Evolutionary conservation across 1,140 invertebrate species (phyloP), one percentile per base, ranked within the genome.

Genomic region (Cyrtorhinus lividipennis): DNA sequence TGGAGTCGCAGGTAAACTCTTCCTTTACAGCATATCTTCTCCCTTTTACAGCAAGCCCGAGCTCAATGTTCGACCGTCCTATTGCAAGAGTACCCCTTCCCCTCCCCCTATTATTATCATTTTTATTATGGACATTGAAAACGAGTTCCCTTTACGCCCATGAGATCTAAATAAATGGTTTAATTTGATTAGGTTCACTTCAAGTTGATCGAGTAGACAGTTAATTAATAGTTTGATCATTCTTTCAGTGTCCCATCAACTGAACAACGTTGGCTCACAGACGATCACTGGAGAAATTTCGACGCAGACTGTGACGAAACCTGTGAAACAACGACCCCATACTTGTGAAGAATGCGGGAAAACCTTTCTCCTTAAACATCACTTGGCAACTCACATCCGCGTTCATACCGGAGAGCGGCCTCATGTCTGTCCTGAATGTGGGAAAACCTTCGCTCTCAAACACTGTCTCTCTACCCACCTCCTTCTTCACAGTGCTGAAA

Each of bases 401-500:
- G 85, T 87, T 0, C 86, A 88, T 73, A 86, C 85, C 46, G 86
- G 87, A 60, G 87, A 90, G 73, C 80, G 85, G 67, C 90, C 85
- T 63, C 89, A 85, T 71, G 85, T 85, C 26, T 92, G 88, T 73
- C 79, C 83, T 26, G 85, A 90, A 70, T 92, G 90, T 73, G 87
- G 87, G 46, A 91, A 91, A 70, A 86, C 83, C 63, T 92, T 92
- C 74, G 87, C 87, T 24, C 80, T 88, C 69, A 89, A 88, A 73
- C 86, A 88, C 71, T 88, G 86, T 73, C 77, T 90, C 57, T 87
- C 66, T 48, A 90, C 87, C 12, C 88, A 91, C 74, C 73, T 88
- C 30, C 71, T 88, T 63, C 75, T 89, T 44, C 88, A 91, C 72
- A 88, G 85, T 26, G 84, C 86, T 2, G 85, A 89, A 61, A 77